Conservation (phyloP, 2,888 invertebrate genomes). For the Dasypolia templi region DNA sequence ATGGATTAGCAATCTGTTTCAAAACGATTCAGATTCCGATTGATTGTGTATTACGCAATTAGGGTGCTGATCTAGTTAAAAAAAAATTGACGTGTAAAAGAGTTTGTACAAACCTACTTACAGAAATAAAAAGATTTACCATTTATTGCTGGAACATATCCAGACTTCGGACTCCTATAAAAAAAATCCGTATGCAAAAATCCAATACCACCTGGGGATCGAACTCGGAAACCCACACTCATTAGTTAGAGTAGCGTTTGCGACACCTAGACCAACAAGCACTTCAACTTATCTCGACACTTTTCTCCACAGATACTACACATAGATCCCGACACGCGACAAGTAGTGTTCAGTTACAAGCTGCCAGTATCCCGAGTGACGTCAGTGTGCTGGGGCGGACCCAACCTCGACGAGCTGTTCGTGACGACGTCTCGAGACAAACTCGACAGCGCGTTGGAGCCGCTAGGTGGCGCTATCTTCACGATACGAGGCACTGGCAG, state of each 20-base stretch:
- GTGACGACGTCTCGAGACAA: conserved; percentile 88
- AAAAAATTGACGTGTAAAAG: too few species aligned
- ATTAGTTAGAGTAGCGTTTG: neutral
- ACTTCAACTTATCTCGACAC: neutral
- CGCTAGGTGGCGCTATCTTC: conserved; percentile 82
- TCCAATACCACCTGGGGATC: neutral
- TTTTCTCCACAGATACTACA: conserved; percentile 87
- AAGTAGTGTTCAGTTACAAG: conserved; percentile 86
- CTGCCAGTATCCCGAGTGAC: conserved; percentile 91
- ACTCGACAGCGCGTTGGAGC: conserved; percentile 67
- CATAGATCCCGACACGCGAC: conserved; percentile 87
- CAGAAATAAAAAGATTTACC: too few species aligned
- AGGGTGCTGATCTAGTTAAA: too few species aligned
- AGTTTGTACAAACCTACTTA: too few species aligned
- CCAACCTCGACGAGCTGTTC: conserved; percentile 91
- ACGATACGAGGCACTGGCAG: conserved; percentile 81
- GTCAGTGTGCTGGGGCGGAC: conserved; percentile 93
- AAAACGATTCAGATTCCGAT: too few species aligned
- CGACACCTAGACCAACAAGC: neutral
- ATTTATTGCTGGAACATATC: neutral
- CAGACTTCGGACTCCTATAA: too few species aligned
- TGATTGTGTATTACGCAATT: too few species aligned
- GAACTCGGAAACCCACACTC: neutral
- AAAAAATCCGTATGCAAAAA: neutral
- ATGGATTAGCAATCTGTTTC: too few species aligned